These are phyloP conservation scores for Sceliomorpha sp. DNA, from an alignment of 2,888 invertebrate species.

Conservation along the genomic window DNA sequence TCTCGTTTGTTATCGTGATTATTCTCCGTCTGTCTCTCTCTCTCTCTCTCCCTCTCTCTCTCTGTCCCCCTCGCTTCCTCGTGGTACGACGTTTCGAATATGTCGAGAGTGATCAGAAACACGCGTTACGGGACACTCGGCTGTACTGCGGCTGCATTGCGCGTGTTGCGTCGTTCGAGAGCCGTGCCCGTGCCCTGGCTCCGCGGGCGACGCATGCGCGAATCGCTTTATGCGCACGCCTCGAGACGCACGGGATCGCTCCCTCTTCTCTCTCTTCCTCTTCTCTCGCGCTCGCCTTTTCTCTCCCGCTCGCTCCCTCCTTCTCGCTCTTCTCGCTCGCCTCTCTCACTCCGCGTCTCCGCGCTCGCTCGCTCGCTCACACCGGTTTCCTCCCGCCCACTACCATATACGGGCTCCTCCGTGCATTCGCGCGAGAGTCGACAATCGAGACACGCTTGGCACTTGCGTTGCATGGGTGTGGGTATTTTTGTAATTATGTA, in stretches of 20 bases:
- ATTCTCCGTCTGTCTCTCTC: too few relatives aligned
- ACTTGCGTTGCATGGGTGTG: slow-evolving; percentile 38
- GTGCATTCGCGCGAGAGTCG: slow-evolving; percentile 56
- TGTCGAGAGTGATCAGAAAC: slow-evolving; percentile 45
- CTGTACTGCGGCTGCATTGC: slow-evolving; percentile 67
- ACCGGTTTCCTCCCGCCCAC: slow-evolving; percentile 71
- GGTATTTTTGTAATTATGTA: slow-evolving; percentile 1
- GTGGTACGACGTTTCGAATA: slow-evolving; percentile 51
- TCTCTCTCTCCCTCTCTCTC: slow-evolving; percentile 2
- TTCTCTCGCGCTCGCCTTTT: slow-evolving; percentile 13
- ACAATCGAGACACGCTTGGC: slow-evolving; percentile 54
- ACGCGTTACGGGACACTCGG: slow-evolving; percentile 72
- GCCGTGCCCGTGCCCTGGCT: slow-evolving; percentile 43
- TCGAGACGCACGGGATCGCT: slow-evolving; percentile 23
- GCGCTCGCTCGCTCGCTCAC: slow-evolving; percentile 13
- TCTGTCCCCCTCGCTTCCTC: slow-evolving; percentile 53
- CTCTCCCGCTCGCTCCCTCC: slow-evolving; percentile 15
- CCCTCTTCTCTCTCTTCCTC: slow-evolving; percentile 16
- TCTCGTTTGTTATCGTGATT: too few relatives aligned
- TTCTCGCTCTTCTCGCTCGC: too few relatives aligned
- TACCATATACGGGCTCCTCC: slow-evolving; percentile 78
- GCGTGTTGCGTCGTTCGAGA: slow-evolving; percentile 48
- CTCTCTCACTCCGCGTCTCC: slow-evolving; percentile 15
- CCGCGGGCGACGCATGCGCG: slow-evolving; percentile 56
- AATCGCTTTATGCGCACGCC: slow-evolving; percentile 40